Conservation (phyloP, 2,113 vertebrate species). For the Chamaea fasciata region DNA sequence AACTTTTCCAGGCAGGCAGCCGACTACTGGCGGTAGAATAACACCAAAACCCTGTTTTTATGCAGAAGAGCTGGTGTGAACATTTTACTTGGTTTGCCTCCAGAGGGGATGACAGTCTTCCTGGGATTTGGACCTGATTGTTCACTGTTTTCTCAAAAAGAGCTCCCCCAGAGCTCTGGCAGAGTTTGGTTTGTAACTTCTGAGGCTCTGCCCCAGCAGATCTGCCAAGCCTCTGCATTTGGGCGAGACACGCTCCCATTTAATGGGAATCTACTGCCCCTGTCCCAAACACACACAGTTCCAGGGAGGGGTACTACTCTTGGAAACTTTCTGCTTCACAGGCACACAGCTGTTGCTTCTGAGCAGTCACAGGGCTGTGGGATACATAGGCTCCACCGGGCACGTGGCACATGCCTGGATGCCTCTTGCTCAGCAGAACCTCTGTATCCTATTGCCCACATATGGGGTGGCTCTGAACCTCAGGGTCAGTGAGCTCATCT, state of each 20-base stretch:
- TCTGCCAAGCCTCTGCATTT: neutral
- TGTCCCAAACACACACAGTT: neutral
- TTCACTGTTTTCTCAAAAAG: constrained; percentile 29
- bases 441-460: neutral
- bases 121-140: neutral
- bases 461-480: neutral
- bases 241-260: neutral
- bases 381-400: neutral
- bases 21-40: neutral
- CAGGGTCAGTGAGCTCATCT: neutral
- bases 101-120: constrained; percentile 4
- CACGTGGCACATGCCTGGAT: rapidly evolving
- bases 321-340: neutral
- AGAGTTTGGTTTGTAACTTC: constrained; percentile 16
- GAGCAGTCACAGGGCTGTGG: neutral
- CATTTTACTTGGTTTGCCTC: constrained; percentile 21
- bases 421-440: neutral
- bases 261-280: neutral
- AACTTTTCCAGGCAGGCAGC: neutral
- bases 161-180: neutral
- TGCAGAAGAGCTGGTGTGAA: neutral
- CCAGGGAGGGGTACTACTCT: neutral
- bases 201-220: neutral
- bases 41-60: neutral
- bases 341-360: neutral